Base-by-base conservation (phyloP, 1,140 invertebrate species). In the Calephelis nemesis region DNA sequence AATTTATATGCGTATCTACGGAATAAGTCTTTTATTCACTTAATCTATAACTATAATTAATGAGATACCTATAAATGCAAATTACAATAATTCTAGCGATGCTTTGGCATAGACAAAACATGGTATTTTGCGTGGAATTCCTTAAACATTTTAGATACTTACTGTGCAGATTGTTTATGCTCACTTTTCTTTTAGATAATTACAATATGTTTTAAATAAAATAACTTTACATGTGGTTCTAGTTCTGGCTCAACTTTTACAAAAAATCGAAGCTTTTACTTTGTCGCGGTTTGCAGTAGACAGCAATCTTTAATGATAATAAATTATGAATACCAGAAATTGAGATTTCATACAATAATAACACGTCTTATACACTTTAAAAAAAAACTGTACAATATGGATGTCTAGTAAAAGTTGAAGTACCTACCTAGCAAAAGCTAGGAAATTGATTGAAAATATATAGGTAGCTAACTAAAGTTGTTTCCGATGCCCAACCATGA, bases 81-180 rank as follows among this genome's bases (percentile, higher is more conserved):
- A 89, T 85, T 89, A 91, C 84, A 80, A 92, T 92, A 90, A 91
- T 77, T 87, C 92, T 92, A 92, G 88, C 91, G 84, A 91, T 92
- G 91, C 91, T 92, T 92, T 92, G 91, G 92, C 92, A 90, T 92
- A 86, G 85, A 90, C 87, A 90, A 91, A 91, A 89, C 88, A 89
- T 88, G 86, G 88, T 89, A 88, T 80, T 79, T 83, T 82, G 76
- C 74, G 73, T 73, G 67, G 62, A 70, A 45, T 62, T 58, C 65
- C 47, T 71, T 68, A 65, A 11, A 49, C 47, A 45, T 19, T 47
- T 63, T 47, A 63, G 62, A 63, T 62, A 58, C 63, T 63, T 49
- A 68, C 52, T 10, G 13, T 39, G 19, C 52, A 30, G 30, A 58
- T 58, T 11, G 52, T 58, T 19, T 19, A 58, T 11, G 52, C 19